Conservation (phyloP, 1,140 invertebrate species). For the Argopecten irradians region DNA sequence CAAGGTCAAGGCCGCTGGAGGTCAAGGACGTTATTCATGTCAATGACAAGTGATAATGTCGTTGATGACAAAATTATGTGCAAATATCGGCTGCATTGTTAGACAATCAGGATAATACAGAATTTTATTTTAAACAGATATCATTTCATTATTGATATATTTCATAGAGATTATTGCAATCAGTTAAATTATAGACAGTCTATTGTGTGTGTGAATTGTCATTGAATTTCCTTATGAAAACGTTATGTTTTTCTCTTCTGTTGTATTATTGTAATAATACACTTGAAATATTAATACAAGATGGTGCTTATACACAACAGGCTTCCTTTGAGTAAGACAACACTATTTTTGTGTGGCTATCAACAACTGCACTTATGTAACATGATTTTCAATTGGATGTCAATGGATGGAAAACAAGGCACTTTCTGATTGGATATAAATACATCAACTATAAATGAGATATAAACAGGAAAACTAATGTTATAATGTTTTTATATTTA, state of each 20-base stretch:
- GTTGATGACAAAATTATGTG: not conserved
- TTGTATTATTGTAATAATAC: not conserved
- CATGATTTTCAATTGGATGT: too few relatives aligned
- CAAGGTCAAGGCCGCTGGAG: not conserved
- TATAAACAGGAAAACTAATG: too few relatives aligned
- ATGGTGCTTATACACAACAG: too few relatives aligned
- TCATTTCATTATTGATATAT: not conserved
- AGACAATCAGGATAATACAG: not conserved
- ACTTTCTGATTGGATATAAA: not conserved
- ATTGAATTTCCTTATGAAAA: too few relatives aligned
- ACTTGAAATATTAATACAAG: not conserved
- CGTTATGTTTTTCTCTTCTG: too few relatives aligned
- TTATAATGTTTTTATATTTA: too few relatives aligned
- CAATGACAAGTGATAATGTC: not conserved
- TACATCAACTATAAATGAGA: not conserved
- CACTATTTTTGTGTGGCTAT: too few relatives aligned
- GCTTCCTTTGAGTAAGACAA: too few relatives aligned
- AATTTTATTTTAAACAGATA: not conserved
- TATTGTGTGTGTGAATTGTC: not conserved
- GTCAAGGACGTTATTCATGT: too few relatives aligned
- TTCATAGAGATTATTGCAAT: not conserved
- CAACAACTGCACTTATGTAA: too few relatives aligned
- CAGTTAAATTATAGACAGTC: not conserved
- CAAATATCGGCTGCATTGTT: not conserved
- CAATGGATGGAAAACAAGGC: too few relatives aligned